Conservation (phyloP, 2,888 invertebrate species). For the Caenorhabditis doughertyi region DNA sequence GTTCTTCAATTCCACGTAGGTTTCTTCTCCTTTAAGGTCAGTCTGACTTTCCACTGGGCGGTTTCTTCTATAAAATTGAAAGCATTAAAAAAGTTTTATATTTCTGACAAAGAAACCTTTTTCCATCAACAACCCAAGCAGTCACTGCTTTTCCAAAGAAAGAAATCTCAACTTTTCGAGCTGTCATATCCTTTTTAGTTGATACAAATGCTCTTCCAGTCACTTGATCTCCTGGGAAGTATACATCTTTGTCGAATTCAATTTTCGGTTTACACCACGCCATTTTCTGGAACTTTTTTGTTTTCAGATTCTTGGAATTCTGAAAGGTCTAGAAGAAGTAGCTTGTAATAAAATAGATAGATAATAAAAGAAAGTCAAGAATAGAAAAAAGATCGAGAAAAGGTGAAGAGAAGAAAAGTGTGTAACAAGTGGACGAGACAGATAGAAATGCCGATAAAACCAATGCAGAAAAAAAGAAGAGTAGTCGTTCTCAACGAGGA, state of each 20-base stretch:
- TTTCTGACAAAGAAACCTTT: too few species aligned
- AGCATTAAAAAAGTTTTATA: background rate
- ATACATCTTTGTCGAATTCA: slow-evolving; percentile 31
- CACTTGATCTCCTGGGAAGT: slow-evolving; percentile 45
- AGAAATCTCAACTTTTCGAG: slow-evolving; percentile 40
- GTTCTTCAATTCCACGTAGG: slow-evolving; percentile 34
- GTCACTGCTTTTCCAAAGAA: slow-evolving; percentile 32
- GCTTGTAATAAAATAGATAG: background rate
- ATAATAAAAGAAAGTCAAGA: background rate
- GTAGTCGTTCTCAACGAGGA: background rate
- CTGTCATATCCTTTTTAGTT: slow-evolving; percentile 25
- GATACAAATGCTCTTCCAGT: slow-evolving; percentile 22
- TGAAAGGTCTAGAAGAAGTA: too few species aligned
- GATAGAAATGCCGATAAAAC: background rate
- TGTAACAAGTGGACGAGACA: background rate
- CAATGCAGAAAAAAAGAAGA: background rate
- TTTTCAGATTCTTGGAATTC: too few species aligned
- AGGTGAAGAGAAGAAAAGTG: background rate
- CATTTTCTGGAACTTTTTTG: too few species aligned
- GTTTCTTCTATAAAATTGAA: slow-evolving; percentile 17
- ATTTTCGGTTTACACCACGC: slow-evolving; percentile 14
- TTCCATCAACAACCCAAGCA: slow-evolving; percentile 11
- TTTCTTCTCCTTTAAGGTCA: slow-evolving; percentile 43
- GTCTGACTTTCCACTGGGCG: background rate
- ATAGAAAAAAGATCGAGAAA: background rate